phyloP scores from a whole-genome alignment of 37 sponge, comb jelly and placozoan genomes.

The Diacarnus erythraeanus region DNA sequence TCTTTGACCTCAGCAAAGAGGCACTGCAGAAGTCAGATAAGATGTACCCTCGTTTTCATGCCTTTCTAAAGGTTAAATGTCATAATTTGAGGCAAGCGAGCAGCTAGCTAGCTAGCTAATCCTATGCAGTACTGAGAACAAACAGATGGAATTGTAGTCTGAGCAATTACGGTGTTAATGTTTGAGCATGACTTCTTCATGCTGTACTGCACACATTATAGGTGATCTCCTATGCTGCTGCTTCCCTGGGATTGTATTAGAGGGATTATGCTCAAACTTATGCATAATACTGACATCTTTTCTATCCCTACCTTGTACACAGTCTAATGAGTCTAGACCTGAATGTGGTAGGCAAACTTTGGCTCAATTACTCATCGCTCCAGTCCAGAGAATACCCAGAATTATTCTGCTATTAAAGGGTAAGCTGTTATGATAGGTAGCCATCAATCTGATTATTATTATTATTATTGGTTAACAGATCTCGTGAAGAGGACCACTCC shows the following conservation, averaged over 20 bases:
- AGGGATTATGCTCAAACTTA: too few species aligned
- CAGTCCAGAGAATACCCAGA: conserved; percentile 88
- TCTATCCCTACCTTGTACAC: too few species aligned
- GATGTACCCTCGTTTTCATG: conserved; percentile 85
- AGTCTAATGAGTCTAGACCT: conserved; percentile 69
- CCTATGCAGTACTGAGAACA: too few species aligned
- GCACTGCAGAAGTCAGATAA: conserved; percentile 77
- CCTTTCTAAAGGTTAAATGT: conserved; percentile 77
- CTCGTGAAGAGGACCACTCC: conserved; percentile 64
- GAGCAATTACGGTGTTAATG: too few species aligned
- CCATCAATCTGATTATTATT: neutral
- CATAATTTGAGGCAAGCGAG: too few species aligned
- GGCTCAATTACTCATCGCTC: conserved; percentile 84
- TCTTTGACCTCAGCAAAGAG: conserved; percentile 85
- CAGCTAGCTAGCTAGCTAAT: too few species aligned
- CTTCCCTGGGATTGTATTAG: too few species aligned
- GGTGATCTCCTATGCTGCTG: too few species aligned
- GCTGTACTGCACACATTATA: too few species aligned
- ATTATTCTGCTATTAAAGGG: conserved; percentile 90
- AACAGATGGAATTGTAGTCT: too few species aligned
- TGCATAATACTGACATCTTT: too few species aligned
- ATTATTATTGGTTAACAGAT: conserved; percentile 18
- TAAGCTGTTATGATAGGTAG: conserved; percentile 16
- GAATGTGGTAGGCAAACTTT: conserved; percentile 87
- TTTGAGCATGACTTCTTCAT: too few species aligned